Conservation (phyloP, 1,140 invertebrate species). For the Solenopsis fugax region DNA sequence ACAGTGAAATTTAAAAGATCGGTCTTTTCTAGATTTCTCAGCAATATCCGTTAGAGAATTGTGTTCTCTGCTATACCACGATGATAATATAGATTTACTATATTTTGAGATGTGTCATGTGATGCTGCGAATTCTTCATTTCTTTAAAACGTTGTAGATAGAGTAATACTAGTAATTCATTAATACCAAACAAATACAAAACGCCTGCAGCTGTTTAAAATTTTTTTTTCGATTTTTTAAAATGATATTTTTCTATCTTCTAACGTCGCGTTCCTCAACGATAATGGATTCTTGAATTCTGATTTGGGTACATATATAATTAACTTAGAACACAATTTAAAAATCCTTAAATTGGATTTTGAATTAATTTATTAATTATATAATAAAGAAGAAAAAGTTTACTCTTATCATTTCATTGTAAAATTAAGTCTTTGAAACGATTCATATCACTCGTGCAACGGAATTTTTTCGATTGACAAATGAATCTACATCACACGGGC, state of each 20-base stretch:
- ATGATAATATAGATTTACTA: background rate
- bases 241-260: background rate
- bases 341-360: too few relatives aligned
- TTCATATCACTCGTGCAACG: background rate
- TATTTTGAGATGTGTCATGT: background rate
- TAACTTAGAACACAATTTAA: too few relatives aligned
- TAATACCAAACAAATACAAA: background rate
- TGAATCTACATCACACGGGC: background rate
- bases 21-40: background rate
- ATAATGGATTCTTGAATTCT: background rate
- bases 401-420: background rate
- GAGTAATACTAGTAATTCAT: too few relatives aligned
- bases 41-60: background rate
- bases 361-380: background rate
- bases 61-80: background rate
- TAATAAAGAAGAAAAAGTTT: background rate
- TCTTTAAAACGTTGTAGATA: background rate
- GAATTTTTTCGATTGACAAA: background rate
- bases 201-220: background rate
- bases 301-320: too few relatives aligned
- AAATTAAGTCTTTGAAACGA: background rate
- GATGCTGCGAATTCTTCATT: background rate
- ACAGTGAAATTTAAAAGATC: too few relatives aligned
- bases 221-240: constrained; percentile 1
- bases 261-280: background rate